phyloP scores from a whole-genome alignment of 2,888 invertebrate genomes.

The Pandemis heparana region DNA sequence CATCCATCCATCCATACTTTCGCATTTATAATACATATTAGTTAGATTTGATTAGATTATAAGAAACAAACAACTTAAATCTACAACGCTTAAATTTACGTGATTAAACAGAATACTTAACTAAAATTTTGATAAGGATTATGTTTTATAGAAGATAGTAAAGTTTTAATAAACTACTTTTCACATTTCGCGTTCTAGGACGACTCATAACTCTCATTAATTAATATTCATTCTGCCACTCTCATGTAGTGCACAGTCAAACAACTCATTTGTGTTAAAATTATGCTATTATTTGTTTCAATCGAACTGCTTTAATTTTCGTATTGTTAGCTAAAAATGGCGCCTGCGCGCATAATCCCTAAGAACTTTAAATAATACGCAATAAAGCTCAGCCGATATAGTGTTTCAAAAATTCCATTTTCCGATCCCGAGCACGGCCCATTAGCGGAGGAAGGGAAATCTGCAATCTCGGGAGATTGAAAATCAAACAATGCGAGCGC shows the following conservation, averaged over 20 bases:
- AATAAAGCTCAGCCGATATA: constrained; percentile 62
- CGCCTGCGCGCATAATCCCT: constrained; percentile 56
- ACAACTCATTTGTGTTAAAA: constrained; percentile 74
- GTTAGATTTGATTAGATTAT: not conserved
- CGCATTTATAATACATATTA: no score
- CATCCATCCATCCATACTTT: no score
- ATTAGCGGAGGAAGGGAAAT: constrained; percentile 72
- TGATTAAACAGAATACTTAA: no score
- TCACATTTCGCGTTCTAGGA: not conserved
- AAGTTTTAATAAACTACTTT: not conserved
- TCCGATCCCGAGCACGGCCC: constrained; percentile 61
- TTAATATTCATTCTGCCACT: constrained; percentile 50
- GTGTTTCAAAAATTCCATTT: constrained; percentile 70
- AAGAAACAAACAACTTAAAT: no score
- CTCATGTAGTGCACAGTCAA: constrained; percentile 62
- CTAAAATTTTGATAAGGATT: no score
- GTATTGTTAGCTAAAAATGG: constrained; percentile 56
- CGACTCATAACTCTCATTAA: not conserved
- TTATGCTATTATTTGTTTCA: constrained; percentile 55
- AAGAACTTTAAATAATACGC: constrained; percentile 67
- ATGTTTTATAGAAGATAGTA: no score
- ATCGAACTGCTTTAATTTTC: constrained; percentile 57
- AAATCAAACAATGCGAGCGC: constrained; percentile 78
- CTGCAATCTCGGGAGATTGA: constrained; percentile 75
- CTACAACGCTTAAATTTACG: no score